Evolutionary conservation across 2,113 vertebrate genomes (phyloP), one percentile per base, ranked within the genome.

Genomic region (Larimichthys crocea): DNA sequence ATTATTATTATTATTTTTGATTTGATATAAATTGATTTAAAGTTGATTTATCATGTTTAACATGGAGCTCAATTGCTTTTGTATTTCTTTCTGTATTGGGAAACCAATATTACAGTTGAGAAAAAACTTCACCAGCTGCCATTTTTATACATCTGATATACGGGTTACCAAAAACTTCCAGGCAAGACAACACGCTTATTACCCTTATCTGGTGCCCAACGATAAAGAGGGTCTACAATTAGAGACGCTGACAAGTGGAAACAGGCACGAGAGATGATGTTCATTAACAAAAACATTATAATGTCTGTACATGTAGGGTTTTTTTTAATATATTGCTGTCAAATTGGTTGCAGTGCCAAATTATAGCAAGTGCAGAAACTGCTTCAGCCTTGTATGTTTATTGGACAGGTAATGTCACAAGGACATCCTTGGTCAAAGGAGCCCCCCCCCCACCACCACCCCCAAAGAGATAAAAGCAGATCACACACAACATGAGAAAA

Each of bases 401-500:
- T 79, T 46, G 12, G 3, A 11, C 52, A 53, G 16, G 29, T 20
- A 26, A 61, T n/a, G 49, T 56, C 48, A 66, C 35, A 14, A 60
- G 40, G 17, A 5, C 46, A 31, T 46, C 60, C 17, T 5, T 40
- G 7, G 2, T 62, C n/a, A 44, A 52, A 79, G 79, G 79, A 66
- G 26, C 53, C 17, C 48, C 35, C 35, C 29, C n/a, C n/a, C n/a
- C 29, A 3, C 29, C 3, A 3, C 31, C 35, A 7, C 35, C 35
- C 35, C 35, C 35, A 46, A 73, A 63, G 46, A 76, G 49, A 85
- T 59, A 12, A 78, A 78, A 83, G 66, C 79, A 85, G 65, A 78
- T 15, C 69, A 67, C 55, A 89, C 76, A 87, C 76, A 74, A 80
- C 19, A 72, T 80, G 35, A 70, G n/a, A n/a, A 74, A 74, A 79